These are phyloP conservation scores for Actenoides hombroni DNA, from an alignment of 2,113 vertebrate genomes.

Conservation along the genomic window DNA sequence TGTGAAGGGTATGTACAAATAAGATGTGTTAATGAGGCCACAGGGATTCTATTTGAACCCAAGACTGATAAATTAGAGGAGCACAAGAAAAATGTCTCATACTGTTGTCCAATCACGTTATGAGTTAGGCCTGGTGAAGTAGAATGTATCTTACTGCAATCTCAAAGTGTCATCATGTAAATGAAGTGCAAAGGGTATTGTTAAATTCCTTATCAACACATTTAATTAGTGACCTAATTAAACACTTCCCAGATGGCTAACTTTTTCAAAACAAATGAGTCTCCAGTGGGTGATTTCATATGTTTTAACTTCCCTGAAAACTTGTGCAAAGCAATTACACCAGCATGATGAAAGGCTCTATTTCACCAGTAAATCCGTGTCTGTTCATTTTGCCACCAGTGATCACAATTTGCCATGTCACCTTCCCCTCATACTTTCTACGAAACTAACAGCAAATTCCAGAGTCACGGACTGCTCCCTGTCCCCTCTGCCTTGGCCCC, in stretches of 20 bases:
- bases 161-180: slow-evolving; percentile 19
- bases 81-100: background rate
- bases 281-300: background rate
- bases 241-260: background rate
- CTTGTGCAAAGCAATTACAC: background rate
- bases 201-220: slow-evolving; percentile 59
- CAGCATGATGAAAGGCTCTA: background rate
- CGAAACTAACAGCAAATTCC: background rate
- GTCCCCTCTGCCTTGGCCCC: background rate
- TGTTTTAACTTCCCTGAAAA: slow-evolving; percentile 26
- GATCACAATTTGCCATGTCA: background rate
- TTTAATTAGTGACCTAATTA: slow-evolving; percentile 58
- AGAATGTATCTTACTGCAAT: background rate
- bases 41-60: slow-evolving; percentile 18
- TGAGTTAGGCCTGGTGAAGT: background rate
- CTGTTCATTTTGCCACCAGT: background rate
- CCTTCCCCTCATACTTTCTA: background rate
- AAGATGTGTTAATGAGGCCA: slow-evolving; percentile 45
- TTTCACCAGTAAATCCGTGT: background rate
- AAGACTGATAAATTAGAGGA: slow-evolving; percentile 5
- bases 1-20: background rate
- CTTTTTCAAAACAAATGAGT: slow-evolving; percentile 31
- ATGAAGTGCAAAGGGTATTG: slow-evolving; percentile 17
- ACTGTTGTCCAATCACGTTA: background rate
- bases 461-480: background rate